These are phyloP conservation scores for Periparus ater DNA, from an alignment of 2,797 vertebrate species.

Conservation along the genomic window DNA sequence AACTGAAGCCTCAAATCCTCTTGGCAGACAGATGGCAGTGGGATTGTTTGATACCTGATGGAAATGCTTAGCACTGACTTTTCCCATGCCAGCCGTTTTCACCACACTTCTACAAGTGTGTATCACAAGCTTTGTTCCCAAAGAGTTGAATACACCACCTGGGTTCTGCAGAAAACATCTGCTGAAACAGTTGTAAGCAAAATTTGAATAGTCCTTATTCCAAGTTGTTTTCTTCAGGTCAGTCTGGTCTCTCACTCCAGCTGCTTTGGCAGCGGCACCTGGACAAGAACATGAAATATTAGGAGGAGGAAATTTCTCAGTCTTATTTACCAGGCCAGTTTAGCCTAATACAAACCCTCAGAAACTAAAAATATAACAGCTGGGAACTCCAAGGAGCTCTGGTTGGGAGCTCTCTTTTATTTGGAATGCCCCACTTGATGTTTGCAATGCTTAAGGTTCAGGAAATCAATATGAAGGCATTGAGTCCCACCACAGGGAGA, in stretches of 20 bases:
- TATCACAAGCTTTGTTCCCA: slow-evolving; percentile 28
- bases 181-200: slow-evolving; percentile 29
- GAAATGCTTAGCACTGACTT: slow-evolving; percentile 16
- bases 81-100: slow-evolving; percentile 35
- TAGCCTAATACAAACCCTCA: neutral
- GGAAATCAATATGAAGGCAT: neutral
- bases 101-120: neutral
- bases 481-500: accelerated
- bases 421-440: neutral
- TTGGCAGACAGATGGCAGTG: slow-evolving; percentile 32
- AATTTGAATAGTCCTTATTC: slow-evolving; percentile 29
- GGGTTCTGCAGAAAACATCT: slow-evolving; percentile 57
- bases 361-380: neutral
- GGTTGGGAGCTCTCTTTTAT: neutral
- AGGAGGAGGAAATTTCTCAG: neutral
- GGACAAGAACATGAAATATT: slow-evolving; percentile 19
- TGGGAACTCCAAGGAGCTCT: neutral
- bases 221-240: slow-evolving; percentile 59
- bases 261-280: slow-evolving; percentile 93
- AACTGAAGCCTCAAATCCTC: slow-evolving; percentile 16
- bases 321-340: neutral
- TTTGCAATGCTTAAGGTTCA: neutral
- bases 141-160: slow-evolving; percentile 24
- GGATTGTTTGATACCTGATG: slow-evolving; percentile 27
- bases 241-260: slow-evolving; percentile 85